phyloP scores from a whole-genome alignment of 2,888 invertebrate genomes.

The Drosophila infuscata region DNA sequence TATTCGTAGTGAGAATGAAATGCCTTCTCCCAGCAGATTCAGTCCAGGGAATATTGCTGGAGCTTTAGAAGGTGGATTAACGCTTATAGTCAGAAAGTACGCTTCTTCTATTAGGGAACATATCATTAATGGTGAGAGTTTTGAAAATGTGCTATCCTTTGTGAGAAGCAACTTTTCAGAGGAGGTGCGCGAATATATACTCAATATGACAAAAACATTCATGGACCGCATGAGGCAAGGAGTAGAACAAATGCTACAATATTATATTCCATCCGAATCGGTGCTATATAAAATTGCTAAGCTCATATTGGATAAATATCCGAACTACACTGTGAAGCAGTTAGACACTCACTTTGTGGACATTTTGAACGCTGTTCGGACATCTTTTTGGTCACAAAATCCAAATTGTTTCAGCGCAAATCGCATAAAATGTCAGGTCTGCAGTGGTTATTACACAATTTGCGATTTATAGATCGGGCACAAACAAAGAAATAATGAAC shows the following conservation, averaged over 20 bases:
- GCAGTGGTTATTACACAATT: slow-evolving; percentile 59
- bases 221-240: slow-evolving; percentile 18
- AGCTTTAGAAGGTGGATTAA: slow-evolving; percentile 17
- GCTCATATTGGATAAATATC: slow-evolving; percentile 37
- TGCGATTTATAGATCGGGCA: slow-evolving; percentile 42
- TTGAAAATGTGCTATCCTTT: slow-evolving; percentile 50
- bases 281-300: slow-evolving; percentile 62
- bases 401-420: slow-evolving; percentile 39
- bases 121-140: slow-evolving; percentile 57
- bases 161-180: slow-evolving; percentile 46
- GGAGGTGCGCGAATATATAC: slow-evolving; percentile 34
- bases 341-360: slow-evolving; percentile 5
- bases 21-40: slow-evolving; percentile 65
- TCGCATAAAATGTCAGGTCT: slow-evolving; percentile 46
- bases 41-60: too few relatives aligned
- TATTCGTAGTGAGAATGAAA: slow-evolving; percentile 80
- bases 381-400: slow-evolving; percentile 60
- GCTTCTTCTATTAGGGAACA: slow-evolving; percentile 43
- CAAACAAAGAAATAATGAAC: slow-evolving; percentile 18
- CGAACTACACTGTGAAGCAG: rapidly evolving
- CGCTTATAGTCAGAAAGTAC: slow-evolving; percentile 2
- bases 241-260: slow-evolving; percentile 29
- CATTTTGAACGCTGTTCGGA: slow-evolving; percentile 6
- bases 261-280: slow-evolving; percentile 67
- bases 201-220: slow-evolving; percentile 63